Conservation (phyloP, 2,113 vertebrate species). For the Pluvialis apricaria region DNA sequence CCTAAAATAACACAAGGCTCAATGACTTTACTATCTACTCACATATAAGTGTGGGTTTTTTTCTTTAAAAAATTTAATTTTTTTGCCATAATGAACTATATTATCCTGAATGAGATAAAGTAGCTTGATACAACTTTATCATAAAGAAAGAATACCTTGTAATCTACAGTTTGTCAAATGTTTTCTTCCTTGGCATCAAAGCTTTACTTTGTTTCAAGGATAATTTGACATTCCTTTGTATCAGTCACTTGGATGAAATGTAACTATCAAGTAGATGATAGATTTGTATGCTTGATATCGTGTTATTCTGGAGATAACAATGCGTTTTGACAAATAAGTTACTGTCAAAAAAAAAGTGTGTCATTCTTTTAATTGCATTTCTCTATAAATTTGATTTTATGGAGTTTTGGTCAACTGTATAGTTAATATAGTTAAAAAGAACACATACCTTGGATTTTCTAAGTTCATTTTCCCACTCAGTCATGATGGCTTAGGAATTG, state of each 20-base stretch:
- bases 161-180: neutral
- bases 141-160: neutral
- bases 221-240: neutral
- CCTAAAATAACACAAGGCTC: neutral
- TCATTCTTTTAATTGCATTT: neutral
- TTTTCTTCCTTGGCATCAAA: neutral
- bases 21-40: neutral
- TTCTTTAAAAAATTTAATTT: neutral
- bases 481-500: neutral
- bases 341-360: neutral
- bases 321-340: neutral
- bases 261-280: neutral
- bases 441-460: neutral
- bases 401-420: neutral
- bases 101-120: neutral
- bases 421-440: neutral
- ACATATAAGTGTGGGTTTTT: neutral
- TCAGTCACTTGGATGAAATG: neutral
- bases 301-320: neutral
- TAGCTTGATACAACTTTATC: neutral
- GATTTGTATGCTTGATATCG: neutral
- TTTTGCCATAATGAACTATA: neutral
- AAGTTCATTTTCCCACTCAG: neutral
- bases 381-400: neutral
- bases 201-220: neutral